These are phyloP conservation scores for Mesocricetus auratus DNA, from an alignment of 2,113 vertebrate genomes.

Conservation along the genomic window DNA sequence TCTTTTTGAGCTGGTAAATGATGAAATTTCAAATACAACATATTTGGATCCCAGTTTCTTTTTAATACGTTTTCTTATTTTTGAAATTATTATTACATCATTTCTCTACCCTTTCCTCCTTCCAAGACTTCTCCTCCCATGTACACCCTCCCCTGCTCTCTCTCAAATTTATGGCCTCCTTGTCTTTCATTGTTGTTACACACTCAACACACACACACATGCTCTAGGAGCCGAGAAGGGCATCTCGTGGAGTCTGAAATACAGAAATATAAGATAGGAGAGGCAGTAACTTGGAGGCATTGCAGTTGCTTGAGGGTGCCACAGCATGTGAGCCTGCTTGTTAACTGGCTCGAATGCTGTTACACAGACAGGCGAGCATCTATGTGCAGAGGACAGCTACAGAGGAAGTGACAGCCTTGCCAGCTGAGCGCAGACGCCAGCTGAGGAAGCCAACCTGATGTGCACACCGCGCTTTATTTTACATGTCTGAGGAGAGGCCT, in stretches of 20 bases:
- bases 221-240: neutral
- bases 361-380: neutral
- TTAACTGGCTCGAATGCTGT: neutral
- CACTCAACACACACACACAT: neutral
- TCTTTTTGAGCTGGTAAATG: neutral
- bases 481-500: neutral
- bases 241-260: neutral
- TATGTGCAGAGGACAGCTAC: neutral
- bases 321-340: neutral
- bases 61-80: neutral
- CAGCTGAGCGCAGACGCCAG: neutral
- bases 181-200: neutral
- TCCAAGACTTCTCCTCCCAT: neutral
- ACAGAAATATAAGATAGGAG: neutral
- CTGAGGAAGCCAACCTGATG: neutral
- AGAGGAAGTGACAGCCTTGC: neutral
- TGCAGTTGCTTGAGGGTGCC: neutral
- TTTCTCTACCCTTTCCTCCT: neutral
- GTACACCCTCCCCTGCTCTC: too few species aligned
- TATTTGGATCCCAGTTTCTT: neutral
- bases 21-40: neutral
- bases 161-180: neutral
- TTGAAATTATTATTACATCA: neutral
- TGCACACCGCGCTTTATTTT: neutral
- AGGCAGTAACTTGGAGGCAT: neutral